Conservation (phyloP, 2,888 invertebrate species). For the Hermodice carunculata region DNA sequence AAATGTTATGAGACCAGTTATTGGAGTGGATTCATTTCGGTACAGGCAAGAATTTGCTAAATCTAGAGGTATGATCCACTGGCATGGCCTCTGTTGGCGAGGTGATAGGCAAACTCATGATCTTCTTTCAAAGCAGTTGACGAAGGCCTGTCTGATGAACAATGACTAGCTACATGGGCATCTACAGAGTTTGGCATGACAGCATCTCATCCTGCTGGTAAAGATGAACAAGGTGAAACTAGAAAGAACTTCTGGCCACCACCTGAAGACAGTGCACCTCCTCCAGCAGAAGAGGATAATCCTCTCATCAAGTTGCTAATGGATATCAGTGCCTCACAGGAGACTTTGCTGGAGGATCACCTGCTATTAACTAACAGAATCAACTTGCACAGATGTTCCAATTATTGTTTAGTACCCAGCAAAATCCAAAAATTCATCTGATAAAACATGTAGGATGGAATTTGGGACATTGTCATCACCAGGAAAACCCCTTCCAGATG, state of each 20-base stretch:
- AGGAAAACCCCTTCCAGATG: slow-evolving; percentile 20
- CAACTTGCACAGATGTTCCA: slow-evolving; percentile 41
- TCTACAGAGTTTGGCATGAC: no score
- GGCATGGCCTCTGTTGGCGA: no score
- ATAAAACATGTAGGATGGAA: slow-evolving; percentile 39
- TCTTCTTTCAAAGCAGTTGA: slow-evolving; percentile 28
- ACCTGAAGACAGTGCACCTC: slow-evolving; percentile 42
- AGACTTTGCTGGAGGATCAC: no score
- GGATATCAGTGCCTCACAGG: no score
- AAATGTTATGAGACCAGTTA: slow-evolving; percentile 42
- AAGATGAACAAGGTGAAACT: slow-evolving; percentile 31
- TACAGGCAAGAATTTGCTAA: no score
- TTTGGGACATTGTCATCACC: slow-evolving; percentile 31
- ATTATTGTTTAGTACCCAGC: slow-evolving; percentile 23
- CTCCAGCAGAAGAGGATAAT: slow-evolving; percentile 42
- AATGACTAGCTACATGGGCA: no score
- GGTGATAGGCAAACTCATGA: slow-evolving; percentile 40
- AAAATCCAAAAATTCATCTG: no score
- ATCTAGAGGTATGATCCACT: no score
- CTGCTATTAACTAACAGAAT: no score
- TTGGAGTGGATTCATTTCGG: slow-evolving; percentile 32
- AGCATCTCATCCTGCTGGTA: no score
- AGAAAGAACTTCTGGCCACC: slow-evolving; percentile 45
- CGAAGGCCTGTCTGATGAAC: slow-evolving; percentile 29
- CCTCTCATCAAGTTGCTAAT: slow-evolving; percentile 38